A percentile compares a stretch with the other conserved stretches of the same genome.
These are phyloP conservation scores for Holothuria leucospilota DNA, from an alignment of 53 echinoderm and acorn worm genomes.

Conservation along the genomic window DNA sequence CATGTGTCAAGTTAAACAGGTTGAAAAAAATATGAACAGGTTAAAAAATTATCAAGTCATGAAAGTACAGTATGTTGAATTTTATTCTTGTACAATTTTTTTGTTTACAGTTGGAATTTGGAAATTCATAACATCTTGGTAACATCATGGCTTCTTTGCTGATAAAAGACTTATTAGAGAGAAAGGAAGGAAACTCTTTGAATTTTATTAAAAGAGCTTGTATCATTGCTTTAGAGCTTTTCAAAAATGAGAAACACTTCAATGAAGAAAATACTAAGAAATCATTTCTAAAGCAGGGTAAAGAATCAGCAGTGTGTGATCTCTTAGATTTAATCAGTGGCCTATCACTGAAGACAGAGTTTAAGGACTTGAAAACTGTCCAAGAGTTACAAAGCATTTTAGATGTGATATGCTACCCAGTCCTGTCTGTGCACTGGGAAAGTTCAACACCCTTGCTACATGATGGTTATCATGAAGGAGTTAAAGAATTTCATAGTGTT, in stretches of 20 bases:
- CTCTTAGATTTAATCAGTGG: conserved; percentile 7
- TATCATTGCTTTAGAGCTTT: neutral
- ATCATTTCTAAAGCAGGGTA: neutral
- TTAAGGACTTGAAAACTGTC: neutral
- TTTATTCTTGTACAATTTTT: too few relatives aligned
- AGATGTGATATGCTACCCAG: conserved; percentile 12
- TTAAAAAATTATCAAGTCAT: too few relatives aligned
- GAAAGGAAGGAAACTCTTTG: conserved; percentile 12
- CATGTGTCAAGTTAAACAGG: too few relatives aligned
- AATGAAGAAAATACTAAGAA: too few relatives aligned
- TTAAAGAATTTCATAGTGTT: conserved; percentile 31
- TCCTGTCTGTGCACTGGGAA: neutral
- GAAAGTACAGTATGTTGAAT: too few relatives aligned
- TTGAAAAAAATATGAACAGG: too few relatives aligned
- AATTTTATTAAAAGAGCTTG: conserved; percentile 32
- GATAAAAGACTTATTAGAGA: neutral
- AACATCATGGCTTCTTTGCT: conserved; percentile 29
- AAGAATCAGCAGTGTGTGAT: conserved; percentile 13
- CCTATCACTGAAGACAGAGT: neutral
- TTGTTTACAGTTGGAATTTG: too few relatives aligned
- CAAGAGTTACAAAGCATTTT: neutral
- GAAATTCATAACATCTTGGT: too few relatives aligned
- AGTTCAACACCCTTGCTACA: too few relatives aligned
- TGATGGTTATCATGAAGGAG: neutral
- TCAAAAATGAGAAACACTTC: too few relatives aligned